Percentiles rank a stretch among this genome's conserved stretches.
These are phyloP conservation scores for Geotrupes spiniger DNA, from an alignment of 2,888 invertebrate species.

Conservation along the genomic window DNA sequence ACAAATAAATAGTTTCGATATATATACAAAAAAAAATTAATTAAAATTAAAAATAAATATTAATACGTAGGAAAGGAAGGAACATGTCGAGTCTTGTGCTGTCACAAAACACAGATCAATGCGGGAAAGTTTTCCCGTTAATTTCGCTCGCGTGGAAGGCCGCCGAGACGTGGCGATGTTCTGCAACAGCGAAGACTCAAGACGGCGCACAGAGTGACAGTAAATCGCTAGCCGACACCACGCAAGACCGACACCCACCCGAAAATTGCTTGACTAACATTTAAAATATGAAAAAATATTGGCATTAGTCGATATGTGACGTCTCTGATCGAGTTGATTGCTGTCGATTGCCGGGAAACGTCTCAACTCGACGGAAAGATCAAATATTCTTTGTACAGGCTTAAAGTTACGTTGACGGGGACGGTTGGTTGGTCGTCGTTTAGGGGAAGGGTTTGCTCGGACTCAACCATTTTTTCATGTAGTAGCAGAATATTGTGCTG, in stretches of 20 bases:
- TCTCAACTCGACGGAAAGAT: conserved; percentile 39
- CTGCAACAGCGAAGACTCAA: conserved; percentile 19
- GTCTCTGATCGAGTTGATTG: conserved; percentile 31
- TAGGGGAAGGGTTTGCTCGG: conserved; percentile 78
- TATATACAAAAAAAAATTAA: neutral
- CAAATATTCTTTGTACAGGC: conserved; percentile 23
- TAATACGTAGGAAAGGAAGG: neutral
- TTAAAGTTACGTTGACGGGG: conserved; percentile 16
- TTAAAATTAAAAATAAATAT: neutral
- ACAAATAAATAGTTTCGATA: conserved; percentile 7
- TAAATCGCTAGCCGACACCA: conserved; percentile 35
- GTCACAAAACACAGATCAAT: neutral
- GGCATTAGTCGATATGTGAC: conserved; percentile 27
- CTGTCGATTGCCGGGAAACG: conserved; percentile 17
- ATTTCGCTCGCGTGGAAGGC: neutral
- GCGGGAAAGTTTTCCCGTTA: neutral
- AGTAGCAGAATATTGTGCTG: conserved; percentile 88
- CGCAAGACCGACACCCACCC: conserved; percentile 41
- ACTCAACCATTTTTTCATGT: conserved; percentile 88
- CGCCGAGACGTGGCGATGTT: neutral
- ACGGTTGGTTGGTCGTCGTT: conserved; percentile 29
- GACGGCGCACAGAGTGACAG: conserved; percentile 1
- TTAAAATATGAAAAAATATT: conserved; percentile 23
- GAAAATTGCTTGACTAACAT: conserved; percentile 34
- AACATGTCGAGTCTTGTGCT: neutral